Evolutionary conservation across 2,797 vertebrate species (phyloP), one percentile per base, ranked within the genome.

Genomic region (Chaetodon trifasciatus): DNA sequence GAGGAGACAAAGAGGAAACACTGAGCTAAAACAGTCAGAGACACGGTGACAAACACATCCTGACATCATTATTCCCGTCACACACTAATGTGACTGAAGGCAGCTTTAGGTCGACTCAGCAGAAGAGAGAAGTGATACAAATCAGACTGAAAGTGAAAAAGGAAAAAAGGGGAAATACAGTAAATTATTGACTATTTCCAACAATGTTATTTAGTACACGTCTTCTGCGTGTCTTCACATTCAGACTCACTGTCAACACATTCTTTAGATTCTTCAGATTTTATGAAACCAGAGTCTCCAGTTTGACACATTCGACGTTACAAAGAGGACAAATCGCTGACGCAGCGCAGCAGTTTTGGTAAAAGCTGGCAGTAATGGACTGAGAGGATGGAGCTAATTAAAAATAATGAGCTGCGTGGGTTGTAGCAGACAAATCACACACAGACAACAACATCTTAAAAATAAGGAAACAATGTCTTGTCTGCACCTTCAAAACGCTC

Each of bases 391-490:
- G 23, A 35, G 53, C 74, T 82, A 58, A 78, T 82, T 67, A 82
- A 67, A 84, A 86, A 80, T 80, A 88, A 88, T 55, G 76, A 82
- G 82, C 74, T 56, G 53, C 16, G 19, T 50, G 73, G 79, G 70
- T 49, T 46, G 69, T 47, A 37, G 55, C 61, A 46, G 55, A 6
- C 3, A 28, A 50, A 49, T 16, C 2, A 19, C 32, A 60, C 28
- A 60, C 13, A 49, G 2, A 21, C 23, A 19, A 15, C 7, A 44
- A 1, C 5, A 32, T 37, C 13, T 40, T 8, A 3, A 16, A 60
- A 60, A 60, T 42, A 1, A 47, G 21, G 11, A 16, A 57, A 28
- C 3, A 32, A 24, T 0, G 3, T 57, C 37, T 52, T 42, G 13
- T 1, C 28, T 32, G 28, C 28, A 32, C 28, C 53, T 57, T 40